Evolutionary conservation across 30 jellyfish, hydroid and myxozoan genomes (phyloP), one percentile per base, ranked within the genome.

Genomic region (Aurelia sp.): DNA sequence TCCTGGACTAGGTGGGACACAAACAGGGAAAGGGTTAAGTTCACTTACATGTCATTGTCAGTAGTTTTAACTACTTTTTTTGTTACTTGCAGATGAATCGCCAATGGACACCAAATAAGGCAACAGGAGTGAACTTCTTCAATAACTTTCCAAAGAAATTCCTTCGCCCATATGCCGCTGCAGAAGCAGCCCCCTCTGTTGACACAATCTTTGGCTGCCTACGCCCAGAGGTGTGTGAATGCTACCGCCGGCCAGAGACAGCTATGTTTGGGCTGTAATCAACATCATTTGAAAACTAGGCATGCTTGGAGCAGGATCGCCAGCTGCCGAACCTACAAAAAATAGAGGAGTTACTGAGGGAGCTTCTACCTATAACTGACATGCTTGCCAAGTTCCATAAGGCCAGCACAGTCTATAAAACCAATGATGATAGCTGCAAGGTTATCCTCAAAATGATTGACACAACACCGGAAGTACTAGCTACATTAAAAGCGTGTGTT

Each of bases 161-260:
- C 13, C 30, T 69, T 1, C 63, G 63, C 1, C 81, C 81, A 4
- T 69, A 69, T 69, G 81, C 35, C 3, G 60, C 35, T 24, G 81
- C 63, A 2, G 63, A 69, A 3, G 27, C 60, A 3, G 51, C 24
- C 1, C 81, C 81, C 0, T n/a, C 51, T 33, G 11, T 5, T 16
- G 33, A 69, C 12, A 38, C 30, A 18, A 38, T 38, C 31, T 38
- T 69, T 8, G 0, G 13, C 5, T 66, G 63, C 7, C 31, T 51
- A 1, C 20, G 63, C 3, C 63, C 67, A 22, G 81, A 69, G 63
- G 60, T 18, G 4, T 69, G 81, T n/a, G 81, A 69, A 15, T 69
- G 81, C 66, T 50, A 22, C 35, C 55, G 81, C 61, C 31, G 81
- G 3, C 81, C 31, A 17, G 35, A n/a, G 0, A 8, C 44, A 0